These are phyloP conservation scores for Petrolisthes manimaculis DNA, from an alignment of 2,888 invertebrate species.

Conservation along the genomic window DNA sequence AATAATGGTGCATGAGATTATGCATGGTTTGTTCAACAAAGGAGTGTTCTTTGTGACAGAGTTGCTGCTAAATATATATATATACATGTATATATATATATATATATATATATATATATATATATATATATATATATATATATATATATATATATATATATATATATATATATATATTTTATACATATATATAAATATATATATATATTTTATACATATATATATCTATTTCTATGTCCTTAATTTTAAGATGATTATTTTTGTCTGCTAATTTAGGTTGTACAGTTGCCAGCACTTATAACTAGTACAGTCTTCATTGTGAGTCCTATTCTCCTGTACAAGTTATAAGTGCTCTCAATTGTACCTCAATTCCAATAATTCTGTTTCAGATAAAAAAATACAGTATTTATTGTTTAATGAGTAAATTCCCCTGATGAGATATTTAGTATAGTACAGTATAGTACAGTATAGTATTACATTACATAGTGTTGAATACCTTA, in stretches of 20 bases:
- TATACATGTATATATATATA: not conserved
- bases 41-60: conserved; percentile 62
- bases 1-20: conserved; percentile 54
- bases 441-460: conserved; percentile 16
- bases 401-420: no score
- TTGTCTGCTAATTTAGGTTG: conserved; percentile 21
- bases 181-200: not conserved
- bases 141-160: no score
- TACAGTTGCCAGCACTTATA: no score
- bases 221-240: conserved; percentile 19
- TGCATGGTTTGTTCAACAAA: conserved; percentile 64
- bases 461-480: no score
- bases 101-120: no score
- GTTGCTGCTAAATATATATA: conserved; percentile 42
- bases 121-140: no score
- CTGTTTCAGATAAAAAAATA: not conserved
- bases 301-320: no score
- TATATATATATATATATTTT: no score
- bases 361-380: not conserved
- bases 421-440: not conserved
- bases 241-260: conserved; percentile 32
- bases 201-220: conserved; percentile 17
- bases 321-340: no score
- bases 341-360: no score
- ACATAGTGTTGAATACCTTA: no score